Base-by-base conservation (phyloP, 2,797 vertebrate species). In the Falco columbarius region DNA sequence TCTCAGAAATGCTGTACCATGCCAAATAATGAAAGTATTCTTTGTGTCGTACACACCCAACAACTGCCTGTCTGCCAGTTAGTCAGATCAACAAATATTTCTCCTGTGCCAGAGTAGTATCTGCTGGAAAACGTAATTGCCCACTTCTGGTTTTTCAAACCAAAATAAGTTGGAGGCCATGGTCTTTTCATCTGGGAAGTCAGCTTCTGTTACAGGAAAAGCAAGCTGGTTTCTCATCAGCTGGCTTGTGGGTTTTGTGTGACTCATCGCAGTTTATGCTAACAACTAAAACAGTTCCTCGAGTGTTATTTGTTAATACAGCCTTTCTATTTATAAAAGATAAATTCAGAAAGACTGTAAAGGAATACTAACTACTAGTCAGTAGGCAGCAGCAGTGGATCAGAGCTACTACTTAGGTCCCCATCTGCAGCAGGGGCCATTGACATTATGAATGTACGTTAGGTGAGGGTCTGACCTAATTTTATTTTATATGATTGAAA, bases 21-120 rank as follows among this genome's bases (percentile, higher is more conserved):
- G 89, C 95, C 95, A 96, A 90, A 95, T 93, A 91, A 81, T 96
- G 93, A 86, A 97, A 97, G 94, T 95, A 58, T 84, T 95, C 97
- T 97, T 97, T 96, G 90, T 97, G 91, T 65, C 80, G 81, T 96
- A 51, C 80, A 59, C 75, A 82, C 97, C 91, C 94, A 94, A 81
- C 79, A 92, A 44, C 90, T 93, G 96, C 82, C 92, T 89, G 89
- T 77, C 83, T 91, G 66, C 91, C 82, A 77, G 81, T 92, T 81
- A 72, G 65, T 34, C 73, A 72, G 42, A 62, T 54, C 91, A 89
- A 63, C 94, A 91, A 94, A 82, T 71, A 66, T 21, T 95, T 80
- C 38, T 75, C 54, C 56, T 73, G 81, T 9, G 6, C 77, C 76
- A 56, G 80, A 80, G 93, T 73, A 51, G 66, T 75, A 55, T 81